Percentiles rank a stretch among this genome's conserved stretches.
phyloP scores from a whole-genome alignment of 2,113 vertebrate species.

The Corythaeola cristata region DNA sequence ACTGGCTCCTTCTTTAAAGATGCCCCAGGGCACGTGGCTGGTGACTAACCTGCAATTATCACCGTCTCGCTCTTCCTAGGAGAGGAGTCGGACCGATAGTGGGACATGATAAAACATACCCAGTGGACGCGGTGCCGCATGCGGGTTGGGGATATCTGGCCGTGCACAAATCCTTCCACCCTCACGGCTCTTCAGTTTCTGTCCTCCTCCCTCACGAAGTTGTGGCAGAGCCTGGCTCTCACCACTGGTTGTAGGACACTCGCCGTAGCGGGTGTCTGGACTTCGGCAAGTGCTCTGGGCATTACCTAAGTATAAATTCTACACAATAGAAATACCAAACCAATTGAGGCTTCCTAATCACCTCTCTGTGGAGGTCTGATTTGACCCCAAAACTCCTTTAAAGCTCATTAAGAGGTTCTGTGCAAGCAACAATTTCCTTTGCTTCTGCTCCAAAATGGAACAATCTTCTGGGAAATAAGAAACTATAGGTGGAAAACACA shows the following conservation, averaged over 20 bases:
- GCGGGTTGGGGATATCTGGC: fast-evolving
- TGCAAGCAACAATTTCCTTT: not conserved
- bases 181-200: not conserved
- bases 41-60: not conserved
- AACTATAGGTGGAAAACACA: not conserved
- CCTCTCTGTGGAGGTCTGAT: not conserved
- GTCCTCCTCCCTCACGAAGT: not conserved
- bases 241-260: not conserved
- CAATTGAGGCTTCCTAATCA: not conserved
- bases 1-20: not conserved
- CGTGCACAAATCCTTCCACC: not conserved
- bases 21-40: not conserved
- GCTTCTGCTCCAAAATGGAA: not conserved
- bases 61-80: not conserved
- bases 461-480: not conserved
- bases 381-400: not conserved
- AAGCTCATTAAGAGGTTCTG: not conserved
- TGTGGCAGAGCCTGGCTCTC: not conserved
- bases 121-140: fast-evolving
- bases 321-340: not conserved
- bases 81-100: not conserved
- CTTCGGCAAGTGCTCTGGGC: not conserved
- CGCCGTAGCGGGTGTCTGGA: fast-evolving
- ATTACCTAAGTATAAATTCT: not conserved
- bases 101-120: not conserved